Evolutionary conservation across 2,113 vertebrate genomes (phyloP).

Genomic region (Heloderma charlesbogerti): DNA sequence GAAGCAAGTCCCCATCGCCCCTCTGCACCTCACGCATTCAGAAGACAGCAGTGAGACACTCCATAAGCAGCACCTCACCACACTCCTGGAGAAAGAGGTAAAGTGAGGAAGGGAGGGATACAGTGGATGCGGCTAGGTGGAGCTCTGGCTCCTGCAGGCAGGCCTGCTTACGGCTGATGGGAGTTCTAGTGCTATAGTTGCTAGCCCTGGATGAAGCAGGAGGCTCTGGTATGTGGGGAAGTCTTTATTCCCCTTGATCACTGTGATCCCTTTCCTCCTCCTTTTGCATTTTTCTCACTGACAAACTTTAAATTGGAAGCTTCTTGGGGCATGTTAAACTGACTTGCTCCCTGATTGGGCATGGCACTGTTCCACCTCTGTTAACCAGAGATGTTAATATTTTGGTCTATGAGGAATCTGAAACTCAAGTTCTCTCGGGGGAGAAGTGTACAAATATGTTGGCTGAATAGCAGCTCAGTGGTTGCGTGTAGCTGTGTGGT

Average conservation of each 20-base stretch:
- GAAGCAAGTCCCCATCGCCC: slow-evolving; percentile 93
- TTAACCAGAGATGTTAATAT: neutral
- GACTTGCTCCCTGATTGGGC: neutral
- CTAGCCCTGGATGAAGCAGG: neutral
- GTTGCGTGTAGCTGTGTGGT: neutral
- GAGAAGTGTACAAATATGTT: rapidly evolving
- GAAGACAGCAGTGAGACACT: slow-evolving; percentile 77
- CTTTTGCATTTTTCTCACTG: neutral
- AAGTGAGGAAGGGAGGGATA: neutral
- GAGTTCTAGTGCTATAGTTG: rapidly evolving
- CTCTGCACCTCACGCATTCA: slow-evolving; percentile 67
- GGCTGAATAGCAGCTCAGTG: rapidly evolving
- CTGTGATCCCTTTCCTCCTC: neutral
- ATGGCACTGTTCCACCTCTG: neutral
- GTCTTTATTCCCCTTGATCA: neutral
- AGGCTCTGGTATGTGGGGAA: neutral
- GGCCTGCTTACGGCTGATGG: neutral
- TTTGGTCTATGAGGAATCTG: neutral
- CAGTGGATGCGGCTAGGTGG: neutral
- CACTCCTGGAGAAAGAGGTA: slow-evolving; percentile 94
- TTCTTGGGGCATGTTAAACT: neutral
- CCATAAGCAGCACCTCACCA: slow-evolving; percentile 84
- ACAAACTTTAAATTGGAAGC: neutral
- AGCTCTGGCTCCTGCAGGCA: neutral
- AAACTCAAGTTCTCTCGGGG: neutral